Percentiles rank a stretch among this genome's conserved stretches.
These are phyloP conservation scores for Galeruca laticollis DNA, from an alignment of 2,888 invertebrate species.

Conservation along the genomic window DNA sequence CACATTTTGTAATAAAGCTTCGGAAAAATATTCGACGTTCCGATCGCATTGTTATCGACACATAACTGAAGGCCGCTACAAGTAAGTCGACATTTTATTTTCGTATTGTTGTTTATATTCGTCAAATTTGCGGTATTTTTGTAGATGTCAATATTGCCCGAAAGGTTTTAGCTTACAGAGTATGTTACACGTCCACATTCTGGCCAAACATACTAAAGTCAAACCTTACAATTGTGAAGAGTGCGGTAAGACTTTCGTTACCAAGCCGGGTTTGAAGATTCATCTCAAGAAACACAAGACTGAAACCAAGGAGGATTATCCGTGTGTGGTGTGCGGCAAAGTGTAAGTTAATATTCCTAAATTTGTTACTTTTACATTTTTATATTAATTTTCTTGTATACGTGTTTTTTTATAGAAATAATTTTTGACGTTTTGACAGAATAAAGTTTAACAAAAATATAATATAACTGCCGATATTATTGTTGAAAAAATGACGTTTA, in stretches of 20 bases:
- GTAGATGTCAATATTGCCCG: slow-evolving; percentile 70
- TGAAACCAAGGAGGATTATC: slow-evolving; percentile 64
- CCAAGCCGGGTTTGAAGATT: slow-evolving; percentile 66
- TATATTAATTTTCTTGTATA: too few relatives aligned
- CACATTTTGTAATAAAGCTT: slow-evolving; percentile 70
- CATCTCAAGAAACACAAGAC: slow-evolving; percentile 68
- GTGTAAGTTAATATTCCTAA: slow-evolving; percentile 59
- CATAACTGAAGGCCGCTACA: slow-evolving; percentile 70
- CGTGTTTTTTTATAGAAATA: too few relatives aligned
- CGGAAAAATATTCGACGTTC: slow-evolving; percentile 70
- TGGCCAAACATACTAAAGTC: slow-evolving; percentile 67
- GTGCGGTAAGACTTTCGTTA: slow-evolving; percentile 66
- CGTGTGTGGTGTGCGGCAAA: slow-evolving; percentile 66
- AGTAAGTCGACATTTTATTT: slow-evolving; percentile 64
- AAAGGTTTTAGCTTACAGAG: slow-evolving; percentile 70
- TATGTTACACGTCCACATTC: slow-evolving; percentile 69
- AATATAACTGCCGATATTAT: too few relatives aligned
- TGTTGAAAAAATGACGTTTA: too few relatives aligned
- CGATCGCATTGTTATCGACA: slow-evolving; percentile 72
- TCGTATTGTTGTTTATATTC: too few relatives aligned
- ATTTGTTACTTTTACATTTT: slow-evolving; percentile 10
- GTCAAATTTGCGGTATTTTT: too few relatives aligned
- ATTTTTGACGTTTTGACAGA: too few relatives aligned
- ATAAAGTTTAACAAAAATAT: too few relatives aligned
- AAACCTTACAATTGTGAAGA: slow-evolving; percentile 67